Base-by-base conservation (phyloP, 1,140 invertebrate genomes). In the Belonocnema kinseyi region DNA sequence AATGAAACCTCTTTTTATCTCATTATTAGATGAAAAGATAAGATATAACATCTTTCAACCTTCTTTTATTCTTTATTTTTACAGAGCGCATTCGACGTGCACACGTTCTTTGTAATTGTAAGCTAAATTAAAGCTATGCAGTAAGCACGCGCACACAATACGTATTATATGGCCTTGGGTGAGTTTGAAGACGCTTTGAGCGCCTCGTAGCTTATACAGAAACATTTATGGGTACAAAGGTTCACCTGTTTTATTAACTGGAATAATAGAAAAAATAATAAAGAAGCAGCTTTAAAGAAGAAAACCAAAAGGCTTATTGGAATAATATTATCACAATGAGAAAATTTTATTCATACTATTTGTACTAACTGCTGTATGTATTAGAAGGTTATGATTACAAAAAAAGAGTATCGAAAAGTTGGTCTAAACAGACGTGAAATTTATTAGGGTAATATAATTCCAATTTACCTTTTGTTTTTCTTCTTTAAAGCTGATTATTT, bases 1-100 rank as follows among this genome's bases (percentile, higher is more conserved):
- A 40, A 66, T 66, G 33, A 66, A 66, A 66, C 61, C 61, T 46
- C 26, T 66, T 66, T 66, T 66, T 66, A 66, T 66, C 33, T 7
- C 10, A 33, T 3, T 66, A n/a, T 4, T 40, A 16, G 61, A 66
- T 66, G 46, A 66, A 66, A 66, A 66, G 61, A 66, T 66, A 40
- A 66, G 61, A 66, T 26, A 46, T 66, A 46, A 66, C 1, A 66
- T 66, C 61, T 66, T 66, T 2, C 40, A 46, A 46, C 21, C 21
- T 40, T 66, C 33, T 66, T n/a, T 26, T 26, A 26, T 40, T n/a
- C 16, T 46, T 66, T 40, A 66, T 13, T 66, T 66, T 66, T n/a
- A 33, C 61, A 33, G 40, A 40, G 14, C 33, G 16, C 26, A 61
- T 13, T 21, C 58, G 58, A 13, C 12, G 19, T 61, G 58, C 58